Evolutionary conservation across 2,888 invertebrate genomes (phyloP), one percentile per base, ranked within the genome.

Genomic region (Epirrhoe alternata): DNA sequence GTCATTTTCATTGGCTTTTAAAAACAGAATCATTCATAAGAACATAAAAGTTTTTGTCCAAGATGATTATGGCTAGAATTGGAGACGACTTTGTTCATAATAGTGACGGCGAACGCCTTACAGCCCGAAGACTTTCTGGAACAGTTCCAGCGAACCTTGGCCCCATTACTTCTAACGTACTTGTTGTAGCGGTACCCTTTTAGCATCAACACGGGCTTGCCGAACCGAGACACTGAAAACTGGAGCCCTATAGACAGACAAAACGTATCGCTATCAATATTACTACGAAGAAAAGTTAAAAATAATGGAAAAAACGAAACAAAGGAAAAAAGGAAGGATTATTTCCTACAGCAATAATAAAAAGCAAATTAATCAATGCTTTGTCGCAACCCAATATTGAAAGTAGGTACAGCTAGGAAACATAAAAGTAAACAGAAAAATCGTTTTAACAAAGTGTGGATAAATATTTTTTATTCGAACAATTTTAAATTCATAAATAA

Each of bases 191-290:
- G 66, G 42, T 74, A 62, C 0, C 61, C 55, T 0, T 69, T 72
- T n/a, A 76, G 51, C 33, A 66, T 31, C 4, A 79, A 53, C 5
- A 75, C 75, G 0, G 78, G 77, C 14, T 71, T 73, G 0, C 76
- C 76, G 33, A 53, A 70, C 14, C 61, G 52, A 7, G 74, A 73
- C n/a, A 38, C 38, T 5, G 66, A 57, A 51, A 69, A 76, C n/a
- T 49, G 12, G 0, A 45, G 14, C 5, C 45, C 67, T 64, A 49
- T 6, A 17, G 50, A 55, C 4, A 17, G n/a, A 4, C 14, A n/a
- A 45, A 31, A 42, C 14, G 24, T 24, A 24, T 24, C 24, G 24
- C 24, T 24, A 24, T 24, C 24, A 24, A 24, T 24, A 24, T 24
- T 24, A n/a, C n/a, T n/a, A n/a, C n/a, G n/a, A n/a, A n/a, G n/a